Percentiles rank a stretch among this genome's conserved stretches.
phyloP scores from a whole-genome alignment of 2,797 vertebrate genomes.

The Valencia hispanica region DNA sequence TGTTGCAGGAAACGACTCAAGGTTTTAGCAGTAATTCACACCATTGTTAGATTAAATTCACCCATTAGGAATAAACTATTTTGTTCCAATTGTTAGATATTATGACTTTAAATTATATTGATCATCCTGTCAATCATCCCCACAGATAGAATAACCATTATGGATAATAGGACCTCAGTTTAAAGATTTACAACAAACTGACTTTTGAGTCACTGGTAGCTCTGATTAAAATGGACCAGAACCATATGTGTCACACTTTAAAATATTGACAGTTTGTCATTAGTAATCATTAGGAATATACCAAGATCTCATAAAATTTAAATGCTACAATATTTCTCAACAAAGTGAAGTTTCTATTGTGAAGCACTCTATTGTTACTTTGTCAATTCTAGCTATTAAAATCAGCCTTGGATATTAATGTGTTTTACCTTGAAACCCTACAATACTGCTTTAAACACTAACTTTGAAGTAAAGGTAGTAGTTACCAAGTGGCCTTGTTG shows the following conservation, averaged over 20 bases:
- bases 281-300: neutral
- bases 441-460: neutral
- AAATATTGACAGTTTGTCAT: neutral
- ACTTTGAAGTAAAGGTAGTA: neutral
- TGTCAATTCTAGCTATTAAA: neutral
- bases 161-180: neutral
- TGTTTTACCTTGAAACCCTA: neutral
- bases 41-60: neutral
- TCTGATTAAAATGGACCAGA: neutral
- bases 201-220: neutral
- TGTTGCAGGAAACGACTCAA: neutral
- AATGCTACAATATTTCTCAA: neutral
- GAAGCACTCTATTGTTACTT: neutral
- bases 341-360: neutral
- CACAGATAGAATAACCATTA: neutral
- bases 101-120: neutral
- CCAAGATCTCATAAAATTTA: too few species aligned
- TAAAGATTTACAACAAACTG: neutral
- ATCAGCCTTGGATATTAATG: neutral
- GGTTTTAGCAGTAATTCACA: neutral
- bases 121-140: neutral
- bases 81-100: conserved; percentile 2
- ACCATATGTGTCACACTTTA: neutral
- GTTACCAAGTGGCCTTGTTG: neutral
- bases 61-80: neutral